Conservation (phyloP, 2,888 invertebrate genomes). For the Leucoma salicis region DNA sequence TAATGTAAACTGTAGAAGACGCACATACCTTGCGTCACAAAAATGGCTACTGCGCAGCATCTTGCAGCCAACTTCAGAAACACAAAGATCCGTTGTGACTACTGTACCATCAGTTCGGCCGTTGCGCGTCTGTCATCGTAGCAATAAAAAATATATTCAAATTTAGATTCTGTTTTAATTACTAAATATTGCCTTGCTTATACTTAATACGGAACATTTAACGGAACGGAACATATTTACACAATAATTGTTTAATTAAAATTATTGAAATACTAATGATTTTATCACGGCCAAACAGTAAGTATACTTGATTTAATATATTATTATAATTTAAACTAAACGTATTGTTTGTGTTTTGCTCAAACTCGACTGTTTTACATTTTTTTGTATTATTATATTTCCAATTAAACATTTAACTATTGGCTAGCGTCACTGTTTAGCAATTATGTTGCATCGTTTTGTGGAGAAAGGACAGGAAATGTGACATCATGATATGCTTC, state of each 20-base stretch:
- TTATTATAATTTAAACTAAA: neutral
- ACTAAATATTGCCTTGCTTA: neutral
- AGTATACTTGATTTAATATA: neutral
- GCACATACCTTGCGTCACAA: too few species aligned
- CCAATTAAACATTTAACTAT: too few species aligned
- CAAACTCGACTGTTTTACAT: neutral
- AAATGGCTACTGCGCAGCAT: too few species aligned
- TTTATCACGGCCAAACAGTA: constrained; percentile 5
- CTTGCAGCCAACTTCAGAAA: too few species aligned
- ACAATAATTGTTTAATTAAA: neutral
- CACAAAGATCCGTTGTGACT: too few species aligned
- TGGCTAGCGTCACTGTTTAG: neutral
- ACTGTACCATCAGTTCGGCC: too few species aligned
- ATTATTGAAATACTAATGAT: constrained; percentile 6
- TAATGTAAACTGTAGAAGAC: too few species aligned
- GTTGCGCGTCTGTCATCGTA: too few species aligned
- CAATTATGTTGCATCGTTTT: neutral
- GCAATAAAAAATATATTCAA: too few species aligned
- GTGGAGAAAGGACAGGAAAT: neutral
- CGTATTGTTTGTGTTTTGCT: neutral
- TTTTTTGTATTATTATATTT: too few species aligned
- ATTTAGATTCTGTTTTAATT: neutral
- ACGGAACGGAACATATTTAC: constrained; percentile 1
- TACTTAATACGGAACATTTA: neutral
- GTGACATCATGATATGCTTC: neutral